Base-by-base conservation (phyloP, 2,888 invertebrate species). In the Galerucella pusilla region DNA sequence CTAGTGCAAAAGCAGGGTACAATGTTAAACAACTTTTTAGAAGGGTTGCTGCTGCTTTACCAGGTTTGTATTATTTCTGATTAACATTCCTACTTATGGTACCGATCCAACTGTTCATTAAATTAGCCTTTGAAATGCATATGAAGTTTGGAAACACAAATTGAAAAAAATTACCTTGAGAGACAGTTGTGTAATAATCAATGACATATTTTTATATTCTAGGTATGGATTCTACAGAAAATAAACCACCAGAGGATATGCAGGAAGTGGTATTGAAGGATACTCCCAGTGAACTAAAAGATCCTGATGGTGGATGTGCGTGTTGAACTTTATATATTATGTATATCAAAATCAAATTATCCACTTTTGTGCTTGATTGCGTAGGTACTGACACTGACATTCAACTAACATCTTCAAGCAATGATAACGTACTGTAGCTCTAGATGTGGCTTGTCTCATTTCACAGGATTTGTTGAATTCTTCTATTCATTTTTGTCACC, bases 1-100 rank as follows among this genome's bases (percentile, higher is more conserved):
- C 99, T 82, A 98, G 98, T 90, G 99, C 99, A 85, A 99, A 99
- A 90, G 98, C 98, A 81, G 99, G 99, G 74, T 99, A 99, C 88
- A 99, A 99, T 90, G 99, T 99, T 78, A 99, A 99, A 91, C 98
- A 99, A 97, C 91, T 99, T 85, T 99, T 99, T 91, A 93, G 98
- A 88, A 93, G 98, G 88, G 98, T 99, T 75, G 99, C 99, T 68
- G 98, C 98, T 80, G 98, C 99, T 84, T 90, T 99, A 86, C 99
- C 99, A 73, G 99, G 99, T 82, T 99, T 99, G 98, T 65, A 20
- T 45, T 16, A 46, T 20, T 45, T 61, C 5, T 14, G 14, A 28
- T 3, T 57, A 57, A 57, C 16, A 57, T 7, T 16, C 2, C 0
- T 35, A 35, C 6, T 35, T 35, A 35, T 35, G 1, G 2, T 57